Evolutionary conservation across 2,113 vertebrate genomes (phyloP).

Genomic region (Agapornis roseicollis): DNA sequence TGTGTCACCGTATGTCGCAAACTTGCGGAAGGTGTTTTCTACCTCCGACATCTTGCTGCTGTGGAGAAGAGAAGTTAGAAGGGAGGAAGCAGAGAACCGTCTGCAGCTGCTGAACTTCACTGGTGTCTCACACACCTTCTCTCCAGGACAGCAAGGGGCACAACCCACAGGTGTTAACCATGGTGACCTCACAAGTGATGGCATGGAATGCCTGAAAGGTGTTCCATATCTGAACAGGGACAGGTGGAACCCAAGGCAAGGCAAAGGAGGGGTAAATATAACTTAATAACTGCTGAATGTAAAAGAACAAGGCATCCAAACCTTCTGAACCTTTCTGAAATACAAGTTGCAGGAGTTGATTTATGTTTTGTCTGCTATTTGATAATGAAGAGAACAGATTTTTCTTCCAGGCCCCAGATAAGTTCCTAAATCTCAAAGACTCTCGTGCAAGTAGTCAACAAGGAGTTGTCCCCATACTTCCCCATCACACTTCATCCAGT

Average conservation of each 20-base stretch:
- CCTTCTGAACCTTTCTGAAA: background rate
- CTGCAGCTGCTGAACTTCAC: background rate
- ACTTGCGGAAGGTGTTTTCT: constrained; percentile 80
- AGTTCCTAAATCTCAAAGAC: background rate
- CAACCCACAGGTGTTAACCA: background rate
- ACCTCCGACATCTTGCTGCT: constrained; percentile 56
- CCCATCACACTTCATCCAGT: background rate
- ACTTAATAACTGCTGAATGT: background rate
- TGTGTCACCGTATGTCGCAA: constrained; percentile 80
- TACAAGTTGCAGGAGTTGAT: background rate
- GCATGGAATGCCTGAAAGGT: background rate
- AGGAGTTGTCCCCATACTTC: background rate
- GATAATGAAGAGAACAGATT: background rate
- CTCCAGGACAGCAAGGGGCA: background rate
- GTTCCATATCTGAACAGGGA: background rate
- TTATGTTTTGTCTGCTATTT: background rate
- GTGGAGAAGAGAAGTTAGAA: background rate
- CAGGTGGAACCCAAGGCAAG: background rate
- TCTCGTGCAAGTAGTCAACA: background rate
- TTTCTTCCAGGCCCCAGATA: background rate
- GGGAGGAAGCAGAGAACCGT: background rate
- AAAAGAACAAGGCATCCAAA: background rate
- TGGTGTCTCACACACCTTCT: accelerated
- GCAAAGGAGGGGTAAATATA: background rate
- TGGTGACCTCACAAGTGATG: background rate